Evolutionary conservation across 2,888 invertebrate species (phyloP), one percentile per base, ranked within the genome.

Genomic region (Cephus pygmeus): DNA sequence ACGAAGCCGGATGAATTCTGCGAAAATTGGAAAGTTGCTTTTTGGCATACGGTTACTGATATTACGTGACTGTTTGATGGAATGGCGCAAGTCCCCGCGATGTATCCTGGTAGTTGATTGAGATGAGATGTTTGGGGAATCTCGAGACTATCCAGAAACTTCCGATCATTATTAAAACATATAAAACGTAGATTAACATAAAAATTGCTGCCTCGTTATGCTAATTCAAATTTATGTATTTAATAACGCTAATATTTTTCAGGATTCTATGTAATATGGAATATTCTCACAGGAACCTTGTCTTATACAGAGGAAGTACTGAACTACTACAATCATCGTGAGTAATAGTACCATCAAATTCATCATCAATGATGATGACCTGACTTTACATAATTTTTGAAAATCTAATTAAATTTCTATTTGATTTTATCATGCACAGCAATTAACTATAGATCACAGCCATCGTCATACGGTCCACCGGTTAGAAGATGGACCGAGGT

Each of bases 181-280:
- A 40, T 40, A 40, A 40, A 15, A 40, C 40, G 40, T 6, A 40
- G 40, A 40, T 40, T 40, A 40, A 40, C 6, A 40, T 15, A 15
- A 40, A 40, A 40, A 0, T 40, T 40, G 4, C 0, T 40, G 15
- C 6, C 15, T 15, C 15, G 15, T 15, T 15, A 40, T 40, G 40
- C 4, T 40, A 15, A 15, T 40, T 40, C 40, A 6, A 40, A 40
- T 40, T 15, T 4, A 15, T 40, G 15, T 40, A 40, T 40, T 40
- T 40, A 40, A 40, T 15, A 15, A 40, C 15, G 15, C 15, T 40
- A 33, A 30, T 69, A 15, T 69, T 69, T 88, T 89, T 77, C 84
- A 91, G 91, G 87, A 79, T 75, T 90, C 30, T 88, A 82, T 79
- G 75, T 88, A 81, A 80, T 89, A 83, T 85, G 89, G 85, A 85